phyloP scores from a whole-genome alignment of 2,797 vertebrate genomes.

The Paratrypauchen microcephalus region DNA sequence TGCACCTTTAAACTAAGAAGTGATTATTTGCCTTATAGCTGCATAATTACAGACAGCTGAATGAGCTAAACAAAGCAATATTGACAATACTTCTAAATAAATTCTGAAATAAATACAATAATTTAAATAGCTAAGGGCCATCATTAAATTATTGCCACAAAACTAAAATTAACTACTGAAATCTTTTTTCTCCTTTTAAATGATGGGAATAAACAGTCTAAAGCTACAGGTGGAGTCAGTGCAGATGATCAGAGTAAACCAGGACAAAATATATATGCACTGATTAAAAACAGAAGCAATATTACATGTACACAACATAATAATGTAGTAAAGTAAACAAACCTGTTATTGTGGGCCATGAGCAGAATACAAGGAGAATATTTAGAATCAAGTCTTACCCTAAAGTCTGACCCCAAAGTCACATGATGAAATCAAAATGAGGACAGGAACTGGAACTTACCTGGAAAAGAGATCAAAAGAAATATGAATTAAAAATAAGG shows the following conservation, averaged over 20 bases:
- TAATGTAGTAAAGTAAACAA: neutral
- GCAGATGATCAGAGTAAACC: slow-evolving; percentile 1
- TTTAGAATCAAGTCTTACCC: slow-evolving; percentile 18
- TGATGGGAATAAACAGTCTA: slow-evolving; percentile 11
- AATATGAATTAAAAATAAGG: neutral
- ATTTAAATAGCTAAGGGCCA: neutral
- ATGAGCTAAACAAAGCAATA: neutral
- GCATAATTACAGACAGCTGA: neutral
- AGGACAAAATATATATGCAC: slow-evolving; percentile 27
- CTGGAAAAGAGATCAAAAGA: slow-evolving; percentile 4
- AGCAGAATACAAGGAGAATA: neutral
- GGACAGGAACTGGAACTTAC: slow-evolving; percentile 45
- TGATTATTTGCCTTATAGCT: neutral
- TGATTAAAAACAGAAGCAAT: slow-evolving; percentile 11
- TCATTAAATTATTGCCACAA: neutral
- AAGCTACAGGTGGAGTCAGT: slow-evolving; percentile 25
- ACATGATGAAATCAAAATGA: slow-evolving; percentile 13
- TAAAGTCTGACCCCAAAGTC: neutral
- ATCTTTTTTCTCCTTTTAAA: neutral
- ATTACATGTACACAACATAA: neutral
- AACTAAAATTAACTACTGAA: neutral
- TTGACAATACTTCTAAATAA: neutral
- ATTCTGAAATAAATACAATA: neutral
- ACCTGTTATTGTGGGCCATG: neutral
- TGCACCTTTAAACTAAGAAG: neutral